Conservation (phyloP, 1,140 invertebrate species). For the Goniozus legneri region DNA sequence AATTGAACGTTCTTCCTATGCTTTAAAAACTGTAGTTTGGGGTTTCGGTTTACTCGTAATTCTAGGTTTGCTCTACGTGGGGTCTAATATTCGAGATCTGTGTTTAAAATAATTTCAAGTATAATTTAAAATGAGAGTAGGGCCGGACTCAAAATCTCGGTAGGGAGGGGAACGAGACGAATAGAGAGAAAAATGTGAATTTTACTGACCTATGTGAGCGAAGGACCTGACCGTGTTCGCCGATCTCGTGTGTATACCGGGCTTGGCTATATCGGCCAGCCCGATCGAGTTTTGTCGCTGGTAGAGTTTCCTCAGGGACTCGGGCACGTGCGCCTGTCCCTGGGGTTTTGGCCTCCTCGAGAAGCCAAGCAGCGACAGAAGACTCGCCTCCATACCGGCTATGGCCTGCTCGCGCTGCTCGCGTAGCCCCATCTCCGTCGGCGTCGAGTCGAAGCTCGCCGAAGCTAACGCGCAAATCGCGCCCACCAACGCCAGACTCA, state of each 20-base stretch:
- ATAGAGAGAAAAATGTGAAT: too few relatives aligned
- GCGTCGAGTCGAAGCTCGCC: slow-evolving; percentile 13
- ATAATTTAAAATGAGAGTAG: too few relatives aligned
- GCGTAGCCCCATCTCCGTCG: background rate
- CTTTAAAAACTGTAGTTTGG: too few relatives aligned
- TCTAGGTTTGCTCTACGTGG: too few relatives aligned
- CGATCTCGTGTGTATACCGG: slow-evolving; percentile 63
- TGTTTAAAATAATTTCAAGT: too few relatives aligned
- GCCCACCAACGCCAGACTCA: slow-evolving; percentile 50
- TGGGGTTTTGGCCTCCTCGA: slow-evolving; percentile 58
- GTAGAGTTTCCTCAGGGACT: slow-evolving; percentile 76
- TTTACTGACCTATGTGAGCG: slow-evolving; percentile 72
- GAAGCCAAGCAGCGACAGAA: slow-evolving; percentile 75
- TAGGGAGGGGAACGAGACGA: too few relatives aligned
- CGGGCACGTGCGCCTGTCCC: slow-evolving; percentile 61
- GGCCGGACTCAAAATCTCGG: too few relatives aligned
- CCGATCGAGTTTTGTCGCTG: slow-evolving; percentile 61
- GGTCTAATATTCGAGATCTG: too few relatives aligned
- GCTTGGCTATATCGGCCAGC: slow-evolving; percentile 64
- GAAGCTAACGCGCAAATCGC: slow-evolving; percentile 48
- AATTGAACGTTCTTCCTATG: too few relatives aligned
- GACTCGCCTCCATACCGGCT: slow-evolving; percentile 62
- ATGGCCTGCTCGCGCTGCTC: slow-evolving; percentile 32
- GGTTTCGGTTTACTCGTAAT: too few relatives aligned
- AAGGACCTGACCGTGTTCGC: slow-evolving; percentile 87